phyloP scores from a whole-genome alignment of 2,113 vertebrate species.

The Tupaia tana region DNA sequence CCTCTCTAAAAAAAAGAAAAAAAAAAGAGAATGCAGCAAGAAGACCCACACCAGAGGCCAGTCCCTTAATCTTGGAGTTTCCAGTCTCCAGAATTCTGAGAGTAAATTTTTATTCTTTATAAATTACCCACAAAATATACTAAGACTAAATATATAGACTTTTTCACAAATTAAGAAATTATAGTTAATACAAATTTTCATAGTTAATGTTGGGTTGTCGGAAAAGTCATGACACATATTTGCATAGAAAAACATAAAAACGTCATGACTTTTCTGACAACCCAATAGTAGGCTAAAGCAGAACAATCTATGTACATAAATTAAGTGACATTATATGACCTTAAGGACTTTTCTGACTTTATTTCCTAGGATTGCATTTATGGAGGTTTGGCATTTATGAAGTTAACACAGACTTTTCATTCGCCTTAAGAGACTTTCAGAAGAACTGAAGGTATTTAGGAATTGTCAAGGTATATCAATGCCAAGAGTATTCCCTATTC shows the following conservation, averaged over 20 bases:
- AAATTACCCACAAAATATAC: not conserved
- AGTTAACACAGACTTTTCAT: not conserved
- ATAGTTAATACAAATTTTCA: not conserved
- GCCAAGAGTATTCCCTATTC: not conserved
- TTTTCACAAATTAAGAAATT: not conserved
- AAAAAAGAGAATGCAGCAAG: not conserved
- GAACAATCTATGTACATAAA: not conserved
- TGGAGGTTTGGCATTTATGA: not conserved
- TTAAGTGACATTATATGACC: not conserved
- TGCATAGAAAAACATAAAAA: too few species aligned
- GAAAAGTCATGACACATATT: too few species aligned
- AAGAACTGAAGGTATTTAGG: not conserved
- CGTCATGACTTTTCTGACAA: too few species aligned
- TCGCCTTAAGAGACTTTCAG: not conserved
- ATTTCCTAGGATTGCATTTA: not conserved
- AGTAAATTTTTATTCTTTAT: not conserved
- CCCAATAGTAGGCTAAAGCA: not conserved
- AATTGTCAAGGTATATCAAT: slow-evolving; percentile 23
- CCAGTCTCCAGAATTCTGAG: not conserved
- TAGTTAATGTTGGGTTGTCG: not conserved
- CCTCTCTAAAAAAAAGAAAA: too few species aligned
- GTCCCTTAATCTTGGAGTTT: not conserved
- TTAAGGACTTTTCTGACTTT: not conserved
- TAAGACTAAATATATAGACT: not conserved
- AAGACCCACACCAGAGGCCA: not conserved